Evolutionary conservation across 2,888 invertebrate species (phyloP).

Genomic region (Aphidius colemani): DNA sequence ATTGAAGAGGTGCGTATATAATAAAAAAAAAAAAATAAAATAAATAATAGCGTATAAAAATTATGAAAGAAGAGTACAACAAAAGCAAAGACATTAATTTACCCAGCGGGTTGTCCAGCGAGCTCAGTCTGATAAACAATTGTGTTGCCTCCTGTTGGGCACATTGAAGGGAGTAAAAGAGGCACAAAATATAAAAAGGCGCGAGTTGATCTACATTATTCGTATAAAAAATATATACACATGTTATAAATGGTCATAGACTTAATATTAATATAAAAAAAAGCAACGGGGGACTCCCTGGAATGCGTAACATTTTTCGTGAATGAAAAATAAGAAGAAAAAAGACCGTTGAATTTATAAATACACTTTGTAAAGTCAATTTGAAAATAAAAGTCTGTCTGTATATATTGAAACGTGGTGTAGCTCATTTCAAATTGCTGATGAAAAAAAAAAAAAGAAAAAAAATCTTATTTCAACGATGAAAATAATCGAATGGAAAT

Average conservation of each 20-base stretch:
- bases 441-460: constrained; percentile 8
- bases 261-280: too few species aligned
- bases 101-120: constrained; percentile 34
- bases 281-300: constrained; percentile 13
- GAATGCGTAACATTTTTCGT: constrained; percentile 26
- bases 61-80: constrained; percentile 18
- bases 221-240: constrained; percentile 14
- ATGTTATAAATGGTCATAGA: too few species aligned
- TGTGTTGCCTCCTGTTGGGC: constrained; percentile 31
- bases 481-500: constrained; percentile 26
- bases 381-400: too few species aligned
- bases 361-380: too few species aligned
- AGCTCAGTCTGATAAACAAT: constrained; percentile 35
- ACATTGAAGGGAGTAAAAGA: background rate
- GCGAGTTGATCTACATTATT: background rate
- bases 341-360: background rate
- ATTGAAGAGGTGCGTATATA: background rate
- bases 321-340: constrained; percentile 12
- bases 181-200: background rate
- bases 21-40: constrained; percentile 1
- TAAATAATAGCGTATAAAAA: constrained; percentile 3
- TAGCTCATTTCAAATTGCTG: background rate
- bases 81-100: constrained; percentile 35
- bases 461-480: background rate
- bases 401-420: too few species aligned